Conservation (phyloP, 2,888 invertebrate species). For the Micoletzkya japonica region DNA sequence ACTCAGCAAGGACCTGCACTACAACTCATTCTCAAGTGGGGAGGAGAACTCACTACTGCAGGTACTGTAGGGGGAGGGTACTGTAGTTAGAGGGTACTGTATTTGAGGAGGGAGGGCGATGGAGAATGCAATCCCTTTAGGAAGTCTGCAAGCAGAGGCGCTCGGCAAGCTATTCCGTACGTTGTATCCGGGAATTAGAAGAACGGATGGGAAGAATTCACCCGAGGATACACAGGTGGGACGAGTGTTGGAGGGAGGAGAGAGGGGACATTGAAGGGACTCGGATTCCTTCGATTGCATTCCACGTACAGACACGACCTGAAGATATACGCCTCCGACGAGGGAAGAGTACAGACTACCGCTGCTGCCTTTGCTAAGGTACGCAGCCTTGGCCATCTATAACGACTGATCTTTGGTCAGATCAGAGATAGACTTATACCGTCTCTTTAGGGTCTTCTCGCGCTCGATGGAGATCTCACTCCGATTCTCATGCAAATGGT, state of each 20-base stretch:
- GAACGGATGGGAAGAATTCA: constrained; percentile 59
- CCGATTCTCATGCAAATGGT: constrained; percentile 99
- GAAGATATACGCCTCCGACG: constrained; percentile 94
- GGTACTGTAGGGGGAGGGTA: constrained; percentile 68
- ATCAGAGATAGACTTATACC: not conserved
- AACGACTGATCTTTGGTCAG: too few species aligned
- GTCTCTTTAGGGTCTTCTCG: constrained; percentile 77
- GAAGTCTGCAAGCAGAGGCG: constrained; percentile 60
- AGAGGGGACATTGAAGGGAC: constrained; percentile 71
- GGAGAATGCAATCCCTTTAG: constrained; percentile 16
- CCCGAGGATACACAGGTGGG: constrained; percentile 60
- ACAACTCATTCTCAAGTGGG: constrained; percentile 97
- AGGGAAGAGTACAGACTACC: constrained; percentile 99
- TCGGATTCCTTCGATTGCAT: constrained; percentile 90
- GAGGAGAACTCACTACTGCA: constrained; percentile 96
- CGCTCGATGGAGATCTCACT: constrained; percentile 94
- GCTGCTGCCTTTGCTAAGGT: constrained; percentile 97
- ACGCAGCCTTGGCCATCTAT: not conserved
- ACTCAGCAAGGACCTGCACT: constrained; percentile 87
- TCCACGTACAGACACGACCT: constrained; percentile 95
- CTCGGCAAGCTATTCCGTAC: constrained; percentile 92
- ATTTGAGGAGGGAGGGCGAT: not conserved
- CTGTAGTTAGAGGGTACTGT: not conserved
- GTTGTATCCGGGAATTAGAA: constrained; percentile 80
- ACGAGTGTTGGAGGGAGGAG: too few species aligned